Evolutionary conservation across 2,888 invertebrate genomes (phyloP).

Genomic region (Aelia acuminata): DNA sequence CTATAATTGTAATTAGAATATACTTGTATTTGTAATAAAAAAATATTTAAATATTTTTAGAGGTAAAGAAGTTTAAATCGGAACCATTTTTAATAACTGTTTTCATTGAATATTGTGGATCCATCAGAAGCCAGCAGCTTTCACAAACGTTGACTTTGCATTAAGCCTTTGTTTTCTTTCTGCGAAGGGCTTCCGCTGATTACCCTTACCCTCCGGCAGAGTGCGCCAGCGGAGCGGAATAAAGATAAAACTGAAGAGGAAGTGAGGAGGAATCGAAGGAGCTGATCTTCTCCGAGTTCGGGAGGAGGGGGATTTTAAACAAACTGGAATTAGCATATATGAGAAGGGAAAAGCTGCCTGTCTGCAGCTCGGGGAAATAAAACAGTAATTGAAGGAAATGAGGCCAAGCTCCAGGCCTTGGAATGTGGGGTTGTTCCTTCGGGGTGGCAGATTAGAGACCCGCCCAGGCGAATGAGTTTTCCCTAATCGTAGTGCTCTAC

Average conservation of each 20-base stretch:
- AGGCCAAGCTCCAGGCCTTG: background rate
- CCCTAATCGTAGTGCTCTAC: background rate
- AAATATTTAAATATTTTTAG: background rate
- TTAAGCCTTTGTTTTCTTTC: background rate
- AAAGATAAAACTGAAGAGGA: slow-evolving; percentile 7
- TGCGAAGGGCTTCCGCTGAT: background rate
- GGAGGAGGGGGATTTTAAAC: background rate
- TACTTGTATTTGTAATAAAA: no score
- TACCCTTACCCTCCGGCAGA: background rate
- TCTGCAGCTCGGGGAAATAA: slow-evolving; percentile 38
- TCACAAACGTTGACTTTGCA: background rate
- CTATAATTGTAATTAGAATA: no score
- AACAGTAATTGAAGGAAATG: slow-evolving; percentile 45
- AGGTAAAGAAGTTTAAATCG: background rate
- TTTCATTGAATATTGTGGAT: background rate
- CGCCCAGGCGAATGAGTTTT: background rate
- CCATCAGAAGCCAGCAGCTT: background rate
- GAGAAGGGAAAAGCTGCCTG: slow-evolving; percentile 40
- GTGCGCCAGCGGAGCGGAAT: background rate
- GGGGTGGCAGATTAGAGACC: background rate
- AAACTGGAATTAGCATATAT: slow-evolving; percentile 47
- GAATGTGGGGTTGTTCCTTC: background rate
- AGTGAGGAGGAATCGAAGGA: slow-evolving; percentile 43
- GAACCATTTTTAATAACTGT: background rate
- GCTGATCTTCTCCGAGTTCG: background rate